phyloP scores from a whole-genome alignment of 2,113 vertebrate species.

The Pavo muticus region DNA sequence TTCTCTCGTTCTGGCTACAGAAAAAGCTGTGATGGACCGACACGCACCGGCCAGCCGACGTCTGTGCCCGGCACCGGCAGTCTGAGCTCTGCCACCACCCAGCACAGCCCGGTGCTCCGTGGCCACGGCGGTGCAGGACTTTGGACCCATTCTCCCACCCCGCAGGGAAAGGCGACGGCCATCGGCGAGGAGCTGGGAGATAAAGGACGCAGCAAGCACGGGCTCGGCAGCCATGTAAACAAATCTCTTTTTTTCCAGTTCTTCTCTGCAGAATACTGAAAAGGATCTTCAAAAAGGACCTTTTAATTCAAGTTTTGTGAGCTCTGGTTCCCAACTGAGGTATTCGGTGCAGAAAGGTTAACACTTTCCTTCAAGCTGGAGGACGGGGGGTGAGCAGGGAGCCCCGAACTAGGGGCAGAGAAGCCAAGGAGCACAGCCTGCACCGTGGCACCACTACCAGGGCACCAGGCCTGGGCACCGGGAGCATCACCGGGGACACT shows the following conservation, averaged over 20 bases:
- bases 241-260: slow-evolving; percentile 52
- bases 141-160: background rate
- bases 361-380: slow-evolving; percentile 35
- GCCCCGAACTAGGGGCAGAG: background rate
- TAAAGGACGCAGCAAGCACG: background rate
- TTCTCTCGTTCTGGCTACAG: background rate
- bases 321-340: slow-evolving; percentile 77
- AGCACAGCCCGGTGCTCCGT: too few relatives aligned
- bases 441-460: background rate
- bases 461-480: background rate
- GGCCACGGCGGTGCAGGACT: background rate
- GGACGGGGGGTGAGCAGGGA: background rate
- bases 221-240: slow-evolving; percentile 56
- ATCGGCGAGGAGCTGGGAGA: background rate
- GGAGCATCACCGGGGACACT: background rate
- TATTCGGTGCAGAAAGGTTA: slow-evolving; percentile 73
- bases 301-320: slow-evolving; percentile 78
- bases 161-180: background rate
- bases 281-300: slow-evolving; percentile 22
- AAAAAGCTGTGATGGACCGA: background rate
- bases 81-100: background rate
- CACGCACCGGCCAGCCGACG: too few relatives aligned
- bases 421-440: background rate
- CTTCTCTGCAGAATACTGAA: slow-evolving; percentile 22
- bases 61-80: background rate